Conservation (phyloP, 2,888 invertebrate species). For the Crocallis elinguaria region DNA sequence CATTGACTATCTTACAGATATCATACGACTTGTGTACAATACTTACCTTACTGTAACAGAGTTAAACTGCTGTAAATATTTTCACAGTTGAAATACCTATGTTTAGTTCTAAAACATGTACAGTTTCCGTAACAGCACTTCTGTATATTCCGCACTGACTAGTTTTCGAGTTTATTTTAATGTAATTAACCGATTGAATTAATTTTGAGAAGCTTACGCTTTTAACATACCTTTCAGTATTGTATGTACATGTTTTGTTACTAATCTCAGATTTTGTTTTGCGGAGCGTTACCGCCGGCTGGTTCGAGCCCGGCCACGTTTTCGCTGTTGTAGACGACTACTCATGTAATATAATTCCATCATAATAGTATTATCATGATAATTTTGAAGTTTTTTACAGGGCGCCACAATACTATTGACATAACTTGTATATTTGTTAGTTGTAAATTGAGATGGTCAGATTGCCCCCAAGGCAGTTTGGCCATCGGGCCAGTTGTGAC, state of each 20-base stretch:
- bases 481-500: constrained; percentile 89
- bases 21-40: constrained; percentile 79
- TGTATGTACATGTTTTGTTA: constrained; percentile 85
- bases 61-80: constrained; percentile 84
- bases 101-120: constrained; percentile 86
- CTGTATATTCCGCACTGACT: constrained; percentile 84
- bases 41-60: constrained; percentile 71
- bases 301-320: constrained; percentile 66
- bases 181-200: constrained; percentile 76
- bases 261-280: constrained; percentile 78
- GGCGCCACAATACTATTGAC: constrained; percentile 71
- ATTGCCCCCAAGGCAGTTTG: constrained; percentile 78
- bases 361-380: constrained; percentile 69
- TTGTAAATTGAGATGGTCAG: constrained; percentile 76
- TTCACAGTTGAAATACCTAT: constrained; percentile 80
- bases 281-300: constrained; percentile 59
- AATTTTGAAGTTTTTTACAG: constrained; percentile 83
- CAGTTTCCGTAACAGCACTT: constrained; percentile 85
- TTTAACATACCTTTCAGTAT: constrained; percentile 80
- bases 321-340: constrained; percentile 72
- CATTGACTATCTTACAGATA: constrained; percentile 82
- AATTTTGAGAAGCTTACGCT: constrained; percentile 84
- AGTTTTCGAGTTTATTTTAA: constrained; percentile 82
- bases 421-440: constrained; percentile 69
- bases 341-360: constrained; percentile 71